Base-by-base conservation (phyloP, 2,797 vertebrate species). In the Anolis apletophallus region DNA sequence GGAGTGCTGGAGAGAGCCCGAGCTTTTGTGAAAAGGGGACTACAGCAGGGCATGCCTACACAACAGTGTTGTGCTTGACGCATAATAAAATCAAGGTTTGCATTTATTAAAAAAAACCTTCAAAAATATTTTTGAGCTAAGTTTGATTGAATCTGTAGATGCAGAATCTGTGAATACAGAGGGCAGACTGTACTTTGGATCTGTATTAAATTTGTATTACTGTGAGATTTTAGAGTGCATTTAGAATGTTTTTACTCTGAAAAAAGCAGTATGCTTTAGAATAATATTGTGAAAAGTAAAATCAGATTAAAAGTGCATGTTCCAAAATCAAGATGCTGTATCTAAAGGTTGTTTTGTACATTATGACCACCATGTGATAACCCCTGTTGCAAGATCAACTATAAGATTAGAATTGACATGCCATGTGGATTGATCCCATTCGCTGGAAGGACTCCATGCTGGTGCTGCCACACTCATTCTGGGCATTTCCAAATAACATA, bases 181-280 rank as follows among this genome's bases (percentile, higher is more conserved):
- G 40, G 40, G 40, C 40, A 46, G 40, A 6, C 40, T 46, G 46
- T 12, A 54, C 5, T 50, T 1, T 59, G 1, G 21, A 11, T 69
- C 1, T 1, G 0, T 80, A 55, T 88, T 92, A 71, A 36, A 21
- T 69, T 67, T 16, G 17, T 40, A 11, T 75, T 54, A 79, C 1
- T 73, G 3, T 87, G 64, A 67, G 36, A 88, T 86, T 75, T 81
- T 69, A 67, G 88, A 84, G 12, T 81, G 1, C 32, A 36, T 36
- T 36, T 8, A 82, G 34, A 55, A 59, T 73, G 83, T 3, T 79
- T 64, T 34, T 74, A 26, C n/a, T 16, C 87, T 74, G 52, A 84
- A 89, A 79, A 14, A 78, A 78, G 11, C 0, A 1, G 0, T 85
- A 79, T 0, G 1, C 72, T 76, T 88, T 1, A 8, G 4, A 84